These are phyloP conservation scores for Yponomeuta cagnagella DNA, from an alignment of 2,888 invertebrate genomes.

Conservation along the genomic window DNA sequence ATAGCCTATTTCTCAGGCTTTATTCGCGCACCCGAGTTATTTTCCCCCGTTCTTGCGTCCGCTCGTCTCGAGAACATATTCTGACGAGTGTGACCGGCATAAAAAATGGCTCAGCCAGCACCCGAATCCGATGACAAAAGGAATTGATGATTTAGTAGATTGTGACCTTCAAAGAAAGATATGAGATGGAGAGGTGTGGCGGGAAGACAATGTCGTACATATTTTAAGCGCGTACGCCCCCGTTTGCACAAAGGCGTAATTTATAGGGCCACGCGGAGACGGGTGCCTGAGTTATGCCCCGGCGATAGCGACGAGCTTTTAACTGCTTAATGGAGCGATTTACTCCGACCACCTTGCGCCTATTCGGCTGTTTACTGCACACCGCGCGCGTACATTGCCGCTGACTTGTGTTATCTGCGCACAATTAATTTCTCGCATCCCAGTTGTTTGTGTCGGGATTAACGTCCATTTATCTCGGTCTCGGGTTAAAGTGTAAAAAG, in stretches of 20 bases:
- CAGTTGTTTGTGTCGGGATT: constrained; percentile 3
- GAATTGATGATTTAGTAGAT: constrained; percentile 57
- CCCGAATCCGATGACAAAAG: constrained; percentile 32
- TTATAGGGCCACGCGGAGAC: constrained; percentile 72
- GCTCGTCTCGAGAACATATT: neutral
- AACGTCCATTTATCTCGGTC: neutral
- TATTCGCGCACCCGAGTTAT: neutral
- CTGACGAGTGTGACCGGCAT: constrained; percentile 7
- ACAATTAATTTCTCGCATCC: constrained; percentile 15
- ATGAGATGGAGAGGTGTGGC: constrained; percentile 57
- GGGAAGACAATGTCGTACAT: constrained; percentile 73
- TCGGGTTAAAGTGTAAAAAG: constrained; percentile 6
- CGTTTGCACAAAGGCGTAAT: constrained; percentile 72
- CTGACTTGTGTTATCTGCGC: constrained; percentile 8
- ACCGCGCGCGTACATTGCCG: neutral
- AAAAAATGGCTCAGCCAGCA: constrained; percentile 1
- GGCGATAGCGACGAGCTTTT: constrained; percentile 75
- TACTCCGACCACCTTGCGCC: constrained; percentile 67
- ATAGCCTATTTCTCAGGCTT: constrained; percentile 28
- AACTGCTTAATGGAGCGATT: constrained; percentile 75
- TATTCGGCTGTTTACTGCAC: constrained; percentile 35
- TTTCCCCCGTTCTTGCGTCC: constrained; percentile 3
- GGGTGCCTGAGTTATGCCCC: constrained; percentile 71
- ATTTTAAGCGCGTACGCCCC: constrained; percentile 70
- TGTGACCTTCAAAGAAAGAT: constrained; percentile 61